These are phyloP conservation scores for Lucilia cuprina DNA, from an alignment of 1,140 invertebrate species.

Conservation along the genomic window DNA sequence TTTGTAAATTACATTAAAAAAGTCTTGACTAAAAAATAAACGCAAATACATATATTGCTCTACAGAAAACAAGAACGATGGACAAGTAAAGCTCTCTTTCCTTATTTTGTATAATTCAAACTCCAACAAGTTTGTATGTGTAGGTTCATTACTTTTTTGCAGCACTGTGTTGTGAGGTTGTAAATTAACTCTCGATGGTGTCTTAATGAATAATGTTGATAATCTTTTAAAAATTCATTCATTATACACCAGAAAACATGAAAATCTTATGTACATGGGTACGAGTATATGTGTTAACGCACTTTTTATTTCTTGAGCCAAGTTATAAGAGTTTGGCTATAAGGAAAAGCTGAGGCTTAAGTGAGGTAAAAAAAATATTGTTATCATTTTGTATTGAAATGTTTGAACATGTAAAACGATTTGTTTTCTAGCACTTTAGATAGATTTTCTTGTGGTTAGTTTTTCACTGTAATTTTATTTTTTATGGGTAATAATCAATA, in stretches of 20 bases:
- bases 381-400: conserved; percentile 29
- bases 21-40: too few species aligned
- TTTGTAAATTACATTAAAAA: conserved; percentile 24
- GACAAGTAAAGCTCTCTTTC: neutral
- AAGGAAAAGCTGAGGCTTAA: neutral
- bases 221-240: conserved; percentile 21
- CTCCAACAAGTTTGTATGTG: neutral
- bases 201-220: conserved; percentile 11
- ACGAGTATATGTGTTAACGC: neutral
- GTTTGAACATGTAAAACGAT: conserved; percentile 31
- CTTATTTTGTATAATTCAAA: neutral
- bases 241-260: neutral
- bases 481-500: neutral
- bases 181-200: conserved; percentile 10
- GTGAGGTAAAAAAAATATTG: neutral
- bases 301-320: neutral
- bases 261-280: neutral
- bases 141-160: neutral
- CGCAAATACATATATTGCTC: neutral
- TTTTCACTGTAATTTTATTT: neutral
- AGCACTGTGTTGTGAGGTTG: neutral
- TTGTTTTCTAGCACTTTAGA: conserved; percentile 27
- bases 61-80: neutral
- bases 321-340: neutral
- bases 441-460: neutral